phyloP scores from a whole-genome alignment of 2,888 invertebrate species.

The Mechanitis mazaeus region DNA sequence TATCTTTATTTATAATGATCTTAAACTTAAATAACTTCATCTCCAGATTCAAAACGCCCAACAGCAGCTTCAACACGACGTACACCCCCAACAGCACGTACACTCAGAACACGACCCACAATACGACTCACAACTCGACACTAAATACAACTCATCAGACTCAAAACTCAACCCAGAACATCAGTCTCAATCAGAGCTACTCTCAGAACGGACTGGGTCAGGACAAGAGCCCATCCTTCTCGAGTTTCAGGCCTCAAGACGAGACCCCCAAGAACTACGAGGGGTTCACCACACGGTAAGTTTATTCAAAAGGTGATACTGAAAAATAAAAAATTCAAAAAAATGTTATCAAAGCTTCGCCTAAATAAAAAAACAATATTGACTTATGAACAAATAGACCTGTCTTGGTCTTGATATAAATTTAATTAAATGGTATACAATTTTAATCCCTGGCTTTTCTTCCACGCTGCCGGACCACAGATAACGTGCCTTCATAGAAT shows the following conservation, averaged over 20 bases:
- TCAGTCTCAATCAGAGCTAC: constrained; percentile 27
- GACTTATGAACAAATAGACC: neutral
- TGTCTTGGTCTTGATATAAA: neutral
- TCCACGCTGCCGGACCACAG: constrained; percentile 63
- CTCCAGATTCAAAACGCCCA: constrained; percentile 57
- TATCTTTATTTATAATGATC: too few relatives aligned
- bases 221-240: constrained; percentile 59
- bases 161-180: constrained; percentile 45
- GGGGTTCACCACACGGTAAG: constrained; percentile 81
- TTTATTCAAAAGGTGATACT: constrained; percentile 12
- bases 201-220: constrained; percentile 20
- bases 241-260: constrained; percentile 64
- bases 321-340: neutral
- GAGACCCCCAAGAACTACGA: constrained; percentile 75
- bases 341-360: neutral
- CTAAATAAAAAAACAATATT: neutral
- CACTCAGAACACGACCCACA: constrained; percentile 43
- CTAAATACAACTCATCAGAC: constrained; percentile 39
- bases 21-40: too few relatives aligned
- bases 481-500: constrained; percentile 55
- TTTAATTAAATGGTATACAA: constrained; percentile 15
- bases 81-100: constrained; percentile 67
- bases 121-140: constrained; percentile 39
- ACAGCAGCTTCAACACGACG: constrained; percentile 67
- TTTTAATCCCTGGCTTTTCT: constrained; percentile 41